Percentiles rank a stretch among this genome's conserved stretches.
These are phyloP conservation scores for Dryas iulia DNA, from an alignment of 1,140 invertebrate species.

Conservation along the genomic window DNA sequence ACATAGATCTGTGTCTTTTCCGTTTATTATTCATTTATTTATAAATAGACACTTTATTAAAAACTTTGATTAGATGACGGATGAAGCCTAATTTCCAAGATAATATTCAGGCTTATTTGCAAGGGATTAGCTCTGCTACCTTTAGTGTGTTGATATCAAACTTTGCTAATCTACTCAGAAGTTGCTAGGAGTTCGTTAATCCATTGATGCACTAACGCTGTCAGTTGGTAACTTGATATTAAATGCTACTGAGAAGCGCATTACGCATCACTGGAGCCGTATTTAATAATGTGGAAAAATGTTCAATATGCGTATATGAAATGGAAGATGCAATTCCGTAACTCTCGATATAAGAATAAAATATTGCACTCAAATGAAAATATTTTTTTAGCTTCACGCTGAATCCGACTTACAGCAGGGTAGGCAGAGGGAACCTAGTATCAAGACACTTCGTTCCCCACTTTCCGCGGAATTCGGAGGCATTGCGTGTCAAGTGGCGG, in stretches of 20 bases:
- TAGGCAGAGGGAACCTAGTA: no score
- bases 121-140: not conserved
- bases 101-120: no score
- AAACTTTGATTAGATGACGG: no score
- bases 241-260: not conserved
- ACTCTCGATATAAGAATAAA: not conserved
- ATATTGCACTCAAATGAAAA: not conserved
- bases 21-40: no score
- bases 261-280: not conserved
- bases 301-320: not conserved
- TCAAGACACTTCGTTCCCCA: no score
- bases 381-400: no score
- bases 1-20: no score
- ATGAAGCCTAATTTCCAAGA: no score
- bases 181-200: not conserved
- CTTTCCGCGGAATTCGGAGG: no score
- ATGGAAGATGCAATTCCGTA: not conserved
- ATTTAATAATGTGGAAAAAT: not conserved
- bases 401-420: no score
- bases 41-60: no score
- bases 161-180: not conserved
- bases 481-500: no score
- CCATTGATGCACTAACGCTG: not conserved
- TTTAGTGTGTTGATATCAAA: not conserved
- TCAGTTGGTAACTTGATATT: not conserved